phyloP scores from a whole-genome alignment of 2,888 invertebrate genomes.

The Artemia sinica region DNA sequence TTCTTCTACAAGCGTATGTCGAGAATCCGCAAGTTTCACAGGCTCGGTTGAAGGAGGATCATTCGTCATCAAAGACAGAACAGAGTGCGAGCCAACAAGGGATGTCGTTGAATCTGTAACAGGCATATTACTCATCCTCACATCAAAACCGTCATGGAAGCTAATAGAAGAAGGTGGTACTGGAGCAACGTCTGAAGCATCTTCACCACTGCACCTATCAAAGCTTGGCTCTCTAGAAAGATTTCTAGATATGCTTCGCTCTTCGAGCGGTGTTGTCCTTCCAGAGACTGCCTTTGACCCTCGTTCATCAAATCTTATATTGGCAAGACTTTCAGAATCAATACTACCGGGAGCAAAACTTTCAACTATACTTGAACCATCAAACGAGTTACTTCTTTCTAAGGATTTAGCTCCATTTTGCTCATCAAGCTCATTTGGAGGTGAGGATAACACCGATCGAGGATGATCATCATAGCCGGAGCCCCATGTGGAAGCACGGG shows the following conservation, averaged over 20 bases:
- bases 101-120: constrained; percentile 12
- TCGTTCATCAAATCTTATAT: not conserved
- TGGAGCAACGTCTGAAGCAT: not conserved
- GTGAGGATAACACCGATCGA: not conserved
- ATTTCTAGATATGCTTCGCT: not conserved
- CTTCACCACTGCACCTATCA: constrained; percentile 1
- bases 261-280: not conserved
- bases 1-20: not conserved
- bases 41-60: not conserved
- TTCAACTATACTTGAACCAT: constrained; percentile 9
- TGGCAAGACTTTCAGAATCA: constrained; percentile 7
- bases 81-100: not conserved
- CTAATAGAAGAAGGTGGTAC: not conserved
- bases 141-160: not conserved
- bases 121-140: not conserved
- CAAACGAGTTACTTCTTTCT: constrained; percentile 8
- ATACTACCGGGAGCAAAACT: constrained; percentile 8
- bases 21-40: too few relatives aligned
- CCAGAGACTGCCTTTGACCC: constrained; percentile 9
- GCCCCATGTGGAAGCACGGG: constrained; percentile 5
- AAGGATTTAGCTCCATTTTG: constrained; percentile 8
- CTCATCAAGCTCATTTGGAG: not conserved
- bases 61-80: constrained; percentile 1
- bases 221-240: constrained; percentile 6
- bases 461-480: constrained; percentile 8